Evolutionary conservation across 1,140 invertebrate species (phyloP).

Genomic region (Hypsibius dujardini): DNA sequence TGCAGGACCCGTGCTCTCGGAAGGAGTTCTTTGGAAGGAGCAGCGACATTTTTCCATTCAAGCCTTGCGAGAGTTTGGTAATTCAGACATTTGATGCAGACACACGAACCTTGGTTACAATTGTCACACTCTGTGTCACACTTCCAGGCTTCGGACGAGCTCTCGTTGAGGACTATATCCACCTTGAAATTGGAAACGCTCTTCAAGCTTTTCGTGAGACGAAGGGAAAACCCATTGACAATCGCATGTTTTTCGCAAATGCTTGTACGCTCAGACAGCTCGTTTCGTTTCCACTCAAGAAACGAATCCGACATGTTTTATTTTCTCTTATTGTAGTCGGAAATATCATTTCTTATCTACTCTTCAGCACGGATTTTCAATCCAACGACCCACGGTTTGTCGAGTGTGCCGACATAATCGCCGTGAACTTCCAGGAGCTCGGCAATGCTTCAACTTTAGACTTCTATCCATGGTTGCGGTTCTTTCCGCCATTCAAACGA

Average conservation of each 20-base stretch:
- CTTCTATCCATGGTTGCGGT: conserved; percentile 11
- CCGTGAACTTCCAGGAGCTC: conserved; percentile 14
- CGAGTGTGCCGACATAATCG: conserved; percentile 11
- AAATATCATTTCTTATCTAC: conserved; percentile 14
- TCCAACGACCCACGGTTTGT: neutral
- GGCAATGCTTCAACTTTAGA: conserved; percentile 8
- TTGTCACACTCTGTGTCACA: neutral
- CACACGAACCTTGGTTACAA: no score
- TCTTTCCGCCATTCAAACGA: neutral
- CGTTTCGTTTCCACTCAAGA: neutral
- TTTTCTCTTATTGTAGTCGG: neutral
- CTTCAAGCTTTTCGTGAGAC: neutral
- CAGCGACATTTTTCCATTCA: conserved; percentile 74
- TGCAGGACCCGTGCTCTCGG: conserved; percentile 72
- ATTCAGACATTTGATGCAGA: neutral
- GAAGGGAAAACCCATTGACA: neutral
- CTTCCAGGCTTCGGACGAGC: conserved; percentile 9
- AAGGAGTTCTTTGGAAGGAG: conserved; percentile 74
- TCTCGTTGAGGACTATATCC: conserved; percentile 5
- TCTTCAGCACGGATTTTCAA: conserved; percentile 15
- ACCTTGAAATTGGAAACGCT: neutral
- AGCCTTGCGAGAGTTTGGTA: conserved; percentile 63
- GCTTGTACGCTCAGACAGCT: neutral
- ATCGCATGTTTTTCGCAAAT: conserved; percentile 7
- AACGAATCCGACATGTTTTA: neutral